Conservation (phyloP, 2,113 vertebrate species). For the Lophura nycthemera region DNA sequence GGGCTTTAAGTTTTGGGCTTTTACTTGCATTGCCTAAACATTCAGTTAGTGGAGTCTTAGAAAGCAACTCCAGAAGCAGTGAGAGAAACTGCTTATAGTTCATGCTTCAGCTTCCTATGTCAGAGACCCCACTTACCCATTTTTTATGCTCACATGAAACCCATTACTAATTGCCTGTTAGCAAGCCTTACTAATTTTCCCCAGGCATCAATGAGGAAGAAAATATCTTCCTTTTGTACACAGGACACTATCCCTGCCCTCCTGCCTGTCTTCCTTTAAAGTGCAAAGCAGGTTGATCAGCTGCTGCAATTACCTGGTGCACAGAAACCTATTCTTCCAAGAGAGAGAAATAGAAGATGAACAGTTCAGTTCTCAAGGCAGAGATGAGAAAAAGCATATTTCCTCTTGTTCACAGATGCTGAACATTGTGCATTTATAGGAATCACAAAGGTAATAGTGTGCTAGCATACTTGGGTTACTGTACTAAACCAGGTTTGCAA, state of each 20-base stretch:
- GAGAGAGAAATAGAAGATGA: background rate
- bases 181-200: background rate
- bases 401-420: background rate
- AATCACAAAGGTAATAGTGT: background rate
- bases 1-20: background rate
- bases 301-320: background rate
- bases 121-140: background rate
- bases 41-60: slow-evolving; percentile 2
- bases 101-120: background rate
- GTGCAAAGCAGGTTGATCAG: background rate
- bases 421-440: background rate
- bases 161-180: background rate
- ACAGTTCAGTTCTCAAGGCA: background rate
- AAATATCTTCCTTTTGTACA: background rate
- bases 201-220: slow-evolving; percentile 3
- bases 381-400: background rate
- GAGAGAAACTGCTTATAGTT: background rate
- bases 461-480: background rate
- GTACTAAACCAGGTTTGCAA: background rate
- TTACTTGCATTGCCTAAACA: background rate
- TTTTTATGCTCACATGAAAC: background rate
- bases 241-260: background rate
- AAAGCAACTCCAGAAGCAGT: background rate
- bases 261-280: background rate
- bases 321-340: background rate